These are phyloP conservation scores for Oreocharis arfaki DNA, from an alignment of 2,113 vertebrate species.

Conservation along the genomic window DNA sequence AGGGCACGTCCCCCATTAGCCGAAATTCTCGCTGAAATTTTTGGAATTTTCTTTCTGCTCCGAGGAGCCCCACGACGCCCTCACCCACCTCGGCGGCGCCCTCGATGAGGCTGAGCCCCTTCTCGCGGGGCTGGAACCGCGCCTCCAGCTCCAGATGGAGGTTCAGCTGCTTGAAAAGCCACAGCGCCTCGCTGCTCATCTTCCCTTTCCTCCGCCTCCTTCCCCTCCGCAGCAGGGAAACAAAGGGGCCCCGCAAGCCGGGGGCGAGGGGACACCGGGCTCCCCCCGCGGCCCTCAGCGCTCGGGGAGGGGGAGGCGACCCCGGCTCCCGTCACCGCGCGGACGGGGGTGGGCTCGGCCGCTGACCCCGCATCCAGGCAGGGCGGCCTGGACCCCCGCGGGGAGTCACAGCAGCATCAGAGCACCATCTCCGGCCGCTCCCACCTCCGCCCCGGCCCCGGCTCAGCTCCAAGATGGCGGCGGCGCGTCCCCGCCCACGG, in stretches of 20 bases:
- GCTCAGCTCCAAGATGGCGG: slow-evolving; percentile 49
- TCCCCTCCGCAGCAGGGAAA: background rate
- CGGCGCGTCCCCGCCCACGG: background rate
- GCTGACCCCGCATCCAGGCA: slow-evolving; percentile 32
- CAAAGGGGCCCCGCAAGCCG: background rate
- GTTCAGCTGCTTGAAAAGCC: slow-evolving; percentile 88
- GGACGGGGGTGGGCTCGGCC: background rate
- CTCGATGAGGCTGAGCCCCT: slow-evolving; percentile 87
- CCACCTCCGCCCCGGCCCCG: background rate
- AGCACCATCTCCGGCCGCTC: background rate
- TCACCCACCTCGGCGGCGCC: slow-evolving; percentile 83
- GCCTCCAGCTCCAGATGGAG: slow-evolving; percentile 85
- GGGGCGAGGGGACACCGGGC: background rate
- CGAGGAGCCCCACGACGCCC: background rate
- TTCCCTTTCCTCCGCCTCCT: slow-evolving; percentile 59
- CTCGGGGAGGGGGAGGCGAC: background rate
- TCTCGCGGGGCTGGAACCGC: slow-evolving; percentile 84
- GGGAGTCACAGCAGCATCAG: background rate
- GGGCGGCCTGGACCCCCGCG: background rate
- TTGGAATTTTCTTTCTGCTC: background rate
- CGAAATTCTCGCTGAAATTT: too few relatives aligned
- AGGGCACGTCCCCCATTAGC: fast-evolving
- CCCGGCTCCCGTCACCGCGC: slow-evolving; percentile 27
- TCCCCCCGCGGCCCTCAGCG: background rate
- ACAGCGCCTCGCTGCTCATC: slow-evolving; percentile 79